phyloP scores from a whole-genome alignment of 2,888 invertebrate species.

The Eugnorisma glareosa region DNA sequence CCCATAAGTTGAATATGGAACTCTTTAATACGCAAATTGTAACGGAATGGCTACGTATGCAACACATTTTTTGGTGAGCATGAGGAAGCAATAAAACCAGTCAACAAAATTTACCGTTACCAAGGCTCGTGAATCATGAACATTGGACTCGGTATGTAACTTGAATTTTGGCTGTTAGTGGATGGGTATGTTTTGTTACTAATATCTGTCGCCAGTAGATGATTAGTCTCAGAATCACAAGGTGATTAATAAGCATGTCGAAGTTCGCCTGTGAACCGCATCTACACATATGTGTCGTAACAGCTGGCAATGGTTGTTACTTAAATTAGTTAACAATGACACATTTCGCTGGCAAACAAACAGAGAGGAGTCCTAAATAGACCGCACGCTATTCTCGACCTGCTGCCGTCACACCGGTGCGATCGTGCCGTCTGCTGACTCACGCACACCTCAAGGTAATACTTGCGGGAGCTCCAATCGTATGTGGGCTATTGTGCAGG shows the following conservation, averaged over 20 bases:
- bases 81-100: constrained; percentile 76
- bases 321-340: constrained; percentile 91
- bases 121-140: constrained; percentile 77
- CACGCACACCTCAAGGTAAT: constrained; percentile 89
- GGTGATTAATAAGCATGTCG: constrained; percentile 75
- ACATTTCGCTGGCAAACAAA: constrained; percentile 91
- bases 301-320: constrained; percentile 89
- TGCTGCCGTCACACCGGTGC: constrained; percentile 86
- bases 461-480: constrained; percentile 70
- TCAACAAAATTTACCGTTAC: constrained; percentile 78
- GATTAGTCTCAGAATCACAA: constrained; percentile 37
- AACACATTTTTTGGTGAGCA: constrained; percentile 66
- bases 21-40: constrained; percentile 42
- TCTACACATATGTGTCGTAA: constrained; percentile 81
- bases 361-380: constrained; percentile 89
- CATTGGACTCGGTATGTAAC: constrained; percentile 72
- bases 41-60: constrained; percentile 38
- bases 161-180: constrained; percentile 58
- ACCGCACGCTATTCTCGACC: constrained; percentile 88
- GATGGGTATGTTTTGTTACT: constrained; percentile 21
- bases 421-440: constrained; percentile 87
- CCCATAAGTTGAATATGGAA: constrained; percentile 37
- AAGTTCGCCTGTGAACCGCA: constrained; percentile 74
- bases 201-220: constrained; percentile 20
- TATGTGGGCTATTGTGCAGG: constrained; percentile 57